These are phyloP conservation scores for Urocyon cinereoargenteus DNA, from an alignment of 2,797 vertebrate species.

Conservation along the genomic window DNA sequence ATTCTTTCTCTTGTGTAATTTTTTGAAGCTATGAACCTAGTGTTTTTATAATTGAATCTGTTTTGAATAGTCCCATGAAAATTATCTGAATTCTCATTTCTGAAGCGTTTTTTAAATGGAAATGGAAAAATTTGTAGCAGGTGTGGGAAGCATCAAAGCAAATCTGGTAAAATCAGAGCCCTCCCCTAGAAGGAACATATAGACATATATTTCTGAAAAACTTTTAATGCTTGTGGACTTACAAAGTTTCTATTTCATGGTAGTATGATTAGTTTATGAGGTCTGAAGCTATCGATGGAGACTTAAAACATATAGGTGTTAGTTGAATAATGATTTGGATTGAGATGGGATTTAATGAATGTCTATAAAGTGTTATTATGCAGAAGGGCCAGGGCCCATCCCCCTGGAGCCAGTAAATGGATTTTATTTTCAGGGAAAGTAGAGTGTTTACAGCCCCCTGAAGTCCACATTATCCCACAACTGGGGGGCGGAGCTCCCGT, in stretches of 20 bases:
- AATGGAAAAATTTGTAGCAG: background rate
- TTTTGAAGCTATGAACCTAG: background rate
- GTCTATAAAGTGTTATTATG: background rate
- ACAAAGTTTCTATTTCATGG: background rate
- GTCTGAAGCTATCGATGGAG: background rate
- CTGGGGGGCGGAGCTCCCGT: no score
- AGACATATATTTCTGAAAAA: background rate
- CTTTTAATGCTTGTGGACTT: background rate
- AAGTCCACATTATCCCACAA: background rate
- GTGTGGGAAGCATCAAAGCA: background rate
- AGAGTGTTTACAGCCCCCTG: background rate
- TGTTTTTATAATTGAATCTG: constrained; percentile 20
- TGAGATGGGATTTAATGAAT: constrained; percentile 36
- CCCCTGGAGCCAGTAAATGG: background rate
- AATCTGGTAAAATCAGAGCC: background rate
- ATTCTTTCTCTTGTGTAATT: background rate
- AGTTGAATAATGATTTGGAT: background rate
- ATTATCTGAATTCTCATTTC: constrained; percentile 1
- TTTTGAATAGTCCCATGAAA: background rate
- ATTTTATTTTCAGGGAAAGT: background rate
- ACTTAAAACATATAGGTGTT: constrained; percentile 15
- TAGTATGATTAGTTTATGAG: background rate
- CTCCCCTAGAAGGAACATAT: background rate
- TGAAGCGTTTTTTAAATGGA: background rate
- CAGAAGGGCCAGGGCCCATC: background rate